phyloP scores from a whole-genome alignment of 2,113 vertebrate genomes.

The Geococcyx californianus region DNA sequence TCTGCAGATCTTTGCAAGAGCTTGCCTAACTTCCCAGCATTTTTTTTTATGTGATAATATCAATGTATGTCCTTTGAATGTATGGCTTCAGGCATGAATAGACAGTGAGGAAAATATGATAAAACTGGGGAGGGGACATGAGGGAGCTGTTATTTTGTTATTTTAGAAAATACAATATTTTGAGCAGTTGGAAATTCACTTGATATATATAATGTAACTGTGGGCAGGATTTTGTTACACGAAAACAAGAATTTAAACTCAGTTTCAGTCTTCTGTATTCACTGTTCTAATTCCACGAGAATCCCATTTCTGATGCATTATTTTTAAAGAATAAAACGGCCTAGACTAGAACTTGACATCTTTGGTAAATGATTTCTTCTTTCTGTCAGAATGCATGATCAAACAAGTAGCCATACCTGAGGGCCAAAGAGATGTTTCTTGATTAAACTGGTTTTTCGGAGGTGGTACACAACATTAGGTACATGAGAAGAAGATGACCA shows the following conservation, averaged over 20 bases:
- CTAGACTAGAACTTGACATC: not conserved
- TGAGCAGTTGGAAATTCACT: not conserved
- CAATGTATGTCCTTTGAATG: not conserved
- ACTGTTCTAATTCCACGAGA: not conserved
- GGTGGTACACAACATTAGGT: not conserved
- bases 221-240: not conserved
- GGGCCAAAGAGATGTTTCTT: not conserved
- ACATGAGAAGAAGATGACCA: not conserved
- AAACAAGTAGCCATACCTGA: not conserved
- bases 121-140: not conserved
- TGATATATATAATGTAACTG: not conserved
- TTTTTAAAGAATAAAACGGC: not conserved
- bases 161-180: not conserved
- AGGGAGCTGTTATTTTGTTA: not conserved
- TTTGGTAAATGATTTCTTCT: not conserved
- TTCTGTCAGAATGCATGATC: not conserved
- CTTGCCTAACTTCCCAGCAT: not conserved
- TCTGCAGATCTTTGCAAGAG: not conserved
- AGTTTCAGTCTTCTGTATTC: not conserved
- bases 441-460: not conserved
- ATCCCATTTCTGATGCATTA: not conserved
- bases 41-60: not conserved
- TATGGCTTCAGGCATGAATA: not conserved
- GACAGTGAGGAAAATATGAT: not conserved
- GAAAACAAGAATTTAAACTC: not conserved